Base-by-base conservation (phyloP, 2,797 vertebrate species). In the Semotilus atromaculatus region DNA sequence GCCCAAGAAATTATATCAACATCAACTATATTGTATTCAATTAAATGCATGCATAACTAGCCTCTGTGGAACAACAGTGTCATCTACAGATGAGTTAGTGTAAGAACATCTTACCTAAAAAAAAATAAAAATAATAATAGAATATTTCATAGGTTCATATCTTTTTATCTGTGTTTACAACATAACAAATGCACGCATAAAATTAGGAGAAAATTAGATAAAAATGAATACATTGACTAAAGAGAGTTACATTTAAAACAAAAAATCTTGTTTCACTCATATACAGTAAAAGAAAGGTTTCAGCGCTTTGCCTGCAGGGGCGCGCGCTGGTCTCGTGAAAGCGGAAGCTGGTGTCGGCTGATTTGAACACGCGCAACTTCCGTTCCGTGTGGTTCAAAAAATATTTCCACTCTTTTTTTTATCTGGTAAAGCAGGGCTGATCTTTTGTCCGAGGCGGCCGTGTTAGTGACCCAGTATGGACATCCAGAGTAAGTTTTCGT, bases 401-500 rank as follows among this genome's bases (percentile, higher is more conserved):
- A 0, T 5, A 7, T 31, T 31, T 80, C 67, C 31, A 64, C 55
- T 51, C 43, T 45, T 51, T 62, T 3, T 26, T 58, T 53, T 4
- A 29, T 64, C 55, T 31, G 31, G 18, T 23, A 11, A 80, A 53
- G 23, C 26, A 18, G 31, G 29, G 34, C 23, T 74, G 3, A 16
- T 51, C 2, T 80, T 73, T 9, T 73, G 7, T 62, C 10, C 6
- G 40, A 48, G 19, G 4, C 45, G 29, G 18, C 8, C 7, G 13
- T 40, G 10, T 11, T 51, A 23, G 43, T 85, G 23, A 80, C 18
- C 34, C 31, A 10, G 9, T 4, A 85, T 85, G 83, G 83, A 85
- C 1, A 80, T 85, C n/a, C 83, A 85, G 68, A 80, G 83, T 85
- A 73, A 80, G 83, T 43, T 23, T 34, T 51, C 10, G 7, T 73